A percentile compares a stretch with the other conserved stretches of the same genome.
Conservation (phyloP, 1,140 invertebrate genomes). For the Nasonia longicornis region DNA sequence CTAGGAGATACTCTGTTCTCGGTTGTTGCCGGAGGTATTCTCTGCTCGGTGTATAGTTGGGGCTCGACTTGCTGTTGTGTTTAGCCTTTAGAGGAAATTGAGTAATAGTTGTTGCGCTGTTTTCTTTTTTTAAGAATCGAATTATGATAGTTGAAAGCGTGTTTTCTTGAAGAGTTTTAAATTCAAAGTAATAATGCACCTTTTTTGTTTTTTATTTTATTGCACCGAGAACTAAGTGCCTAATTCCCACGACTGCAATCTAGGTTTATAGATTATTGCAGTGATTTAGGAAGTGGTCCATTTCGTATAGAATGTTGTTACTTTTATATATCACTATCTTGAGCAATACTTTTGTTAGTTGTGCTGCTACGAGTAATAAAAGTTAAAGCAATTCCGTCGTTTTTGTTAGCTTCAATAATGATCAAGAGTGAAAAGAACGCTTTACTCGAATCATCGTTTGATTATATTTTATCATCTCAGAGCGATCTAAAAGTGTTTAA, state of each 20-base stretch:
- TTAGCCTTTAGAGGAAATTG: not conserved
- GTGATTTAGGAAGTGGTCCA: not conserved
- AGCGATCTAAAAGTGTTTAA: not conserved
- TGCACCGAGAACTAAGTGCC: not conserved
- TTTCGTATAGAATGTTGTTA: not conserved
- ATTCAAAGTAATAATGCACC: too few species aligned
- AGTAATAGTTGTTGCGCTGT: not conserved
- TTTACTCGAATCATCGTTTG: not conserved
- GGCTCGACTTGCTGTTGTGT: not conserved
- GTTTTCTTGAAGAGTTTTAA: too few species aligned
- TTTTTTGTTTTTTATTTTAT: too few species aligned
- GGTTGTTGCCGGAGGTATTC: not conserved
- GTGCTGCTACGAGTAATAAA: not conserved
- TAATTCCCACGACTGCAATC: not conserved
- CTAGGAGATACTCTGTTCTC: too few species aligned
- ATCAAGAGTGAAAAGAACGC: not conserved
- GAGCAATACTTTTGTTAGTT: not conserved
- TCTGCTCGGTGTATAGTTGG: not conserved
- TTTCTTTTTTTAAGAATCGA: not conserved
- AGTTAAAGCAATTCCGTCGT: not conserved
- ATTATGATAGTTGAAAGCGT: too few species aligned
- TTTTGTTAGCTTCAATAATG: not conserved
- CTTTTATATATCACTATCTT: too few species aligned
- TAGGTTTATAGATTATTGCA: not conserved
- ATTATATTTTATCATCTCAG: not conserved